phyloP scores from a whole-genome alignment of 2,113 vertebrate species.

The Bos javanicus region DNA sequence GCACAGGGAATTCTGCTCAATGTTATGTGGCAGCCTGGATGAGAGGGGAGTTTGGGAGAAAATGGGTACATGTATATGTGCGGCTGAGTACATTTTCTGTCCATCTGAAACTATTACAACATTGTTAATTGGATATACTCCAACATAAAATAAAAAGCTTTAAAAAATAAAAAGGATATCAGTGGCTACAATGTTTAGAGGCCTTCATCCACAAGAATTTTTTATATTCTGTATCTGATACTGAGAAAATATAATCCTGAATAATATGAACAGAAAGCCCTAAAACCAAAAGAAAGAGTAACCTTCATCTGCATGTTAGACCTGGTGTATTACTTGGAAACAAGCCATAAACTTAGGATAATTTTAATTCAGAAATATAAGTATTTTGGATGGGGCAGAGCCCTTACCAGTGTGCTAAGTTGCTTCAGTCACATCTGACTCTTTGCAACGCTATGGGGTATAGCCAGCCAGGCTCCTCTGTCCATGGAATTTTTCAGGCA shows the following conservation, averaged over 20 bases:
- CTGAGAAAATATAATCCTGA: not conserved
- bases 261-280: not conserved
- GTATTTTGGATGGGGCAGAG: not conserved
- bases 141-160: not conserved
- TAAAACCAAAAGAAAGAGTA: not conserved
- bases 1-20: not conserved
- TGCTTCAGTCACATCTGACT: not conserved
- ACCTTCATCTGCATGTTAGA: not conserved
- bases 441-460: not conserved
- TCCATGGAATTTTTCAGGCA: not conserved
- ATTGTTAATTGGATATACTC: not conserved
- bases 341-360: not conserved
- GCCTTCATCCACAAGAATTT: not conserved
- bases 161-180: not conserved
- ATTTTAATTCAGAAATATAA: not conserved
- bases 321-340: not conserved
- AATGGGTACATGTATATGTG: not conserved
- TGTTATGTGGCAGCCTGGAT: not conserved
- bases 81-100: not conserved
- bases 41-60: not conserved
- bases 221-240: not conserved
- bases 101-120: not conserved
- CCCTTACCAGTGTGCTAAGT: not conserved
- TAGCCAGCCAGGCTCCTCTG: not conserved
- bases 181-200: not conserved